Base-by-base conservation (phyloP, 2,113 vertebrate genomes). In the Eretmochelys imbricata region DNA sequence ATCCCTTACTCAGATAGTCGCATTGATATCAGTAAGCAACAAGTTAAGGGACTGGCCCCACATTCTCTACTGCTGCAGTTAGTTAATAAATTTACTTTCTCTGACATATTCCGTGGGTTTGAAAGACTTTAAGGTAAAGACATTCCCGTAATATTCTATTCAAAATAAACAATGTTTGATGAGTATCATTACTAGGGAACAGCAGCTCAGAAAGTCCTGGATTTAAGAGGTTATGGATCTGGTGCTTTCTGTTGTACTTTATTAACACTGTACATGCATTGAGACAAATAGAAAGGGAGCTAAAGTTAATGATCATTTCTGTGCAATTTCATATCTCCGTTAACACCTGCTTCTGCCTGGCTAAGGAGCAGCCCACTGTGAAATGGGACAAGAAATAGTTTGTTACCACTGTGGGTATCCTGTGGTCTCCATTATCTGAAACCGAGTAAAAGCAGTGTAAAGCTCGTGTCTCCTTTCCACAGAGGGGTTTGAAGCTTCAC, bases 81-180 rank as follows among this genome's bases (percentile, higher is more conserved):
- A 5, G 4, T 46, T 62, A 10, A 10, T 8, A 11, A 38, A 16
- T 3, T 54, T n/a, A 19, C 20, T 1, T 0, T 0, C 1, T 6
- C 79, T 90, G 57, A 25, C 31, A 19, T 35, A 2, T n/a, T 42
- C 10, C 9, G 46, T 6, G 10, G 80, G 20, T 11, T 24, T 55
- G 19, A 17, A 42, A 53, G 46, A 90, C 11, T 1, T 8, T 4
- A 65, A 72, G 65, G 14, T 27, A 11, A 35, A 90, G 54, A 1
- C 5, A 25, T 3, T 53, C 82, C 69, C 27, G 2, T 24, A n/a
- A 84, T 50, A 54, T 38, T 87, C 57, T 82, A 57, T 49, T 46
- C 49, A 25, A 80, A 13, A 85, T 29, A 46, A 35, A 1, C 0
- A 0, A 1, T 27, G 3, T 31, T 35, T 8, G 38, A 8, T 46